Evolutionary conservation across 2,888 invertebrate species (phyloP), one percentile per base, ranked within the genome.

Genomic region (Habroteleia sp.): DNA sequence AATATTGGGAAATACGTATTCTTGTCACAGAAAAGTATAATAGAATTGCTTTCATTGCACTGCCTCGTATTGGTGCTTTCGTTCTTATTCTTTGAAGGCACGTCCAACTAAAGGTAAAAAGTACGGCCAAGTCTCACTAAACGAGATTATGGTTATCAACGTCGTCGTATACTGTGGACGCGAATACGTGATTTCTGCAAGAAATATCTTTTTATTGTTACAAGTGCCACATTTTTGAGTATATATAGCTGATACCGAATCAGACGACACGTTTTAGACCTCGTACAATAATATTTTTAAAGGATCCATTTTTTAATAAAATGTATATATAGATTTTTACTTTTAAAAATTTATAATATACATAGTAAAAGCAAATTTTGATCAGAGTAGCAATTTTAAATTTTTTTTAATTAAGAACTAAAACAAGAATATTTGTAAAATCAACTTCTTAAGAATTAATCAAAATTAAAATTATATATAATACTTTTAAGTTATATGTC

Each of bases 241-340:
- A 27, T 20, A 20, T 20, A 20, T 5, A 20, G 4, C 4, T 20
- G 20, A 3, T 20, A 2, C 20, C 4, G 20, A 20, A 20, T 20
- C 20, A 20, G 3, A 20, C 20, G 4, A 3, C 20, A 4, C 29
- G 7, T 7, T 29, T 10, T 20, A 20, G 20, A 4, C 20, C n/a
- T 2, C 29, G 29, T 33, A 10, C 33, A 31, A 8, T 37, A 37
- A 37, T n/a, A n/a, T 20, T 20, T 20, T 4, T 20, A 4, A 20
- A 20, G 3, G 4, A 20, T 20, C 20, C 29, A 29, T 29, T 29
- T 29, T 7, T 29, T 66, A 79, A 79, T 77, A 84, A 83, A 83
- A 83, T 85, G 7, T 29, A 4, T 29, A 29, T 29, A 29, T 29
- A 7, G 8, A 29, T 29, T 7, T 29, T 8, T 29, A 8, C 2